phyloP scores from a whole-genome alignment of 2,113 vertebrate species.

The Girardinichthys multiradiatus region DNA sequence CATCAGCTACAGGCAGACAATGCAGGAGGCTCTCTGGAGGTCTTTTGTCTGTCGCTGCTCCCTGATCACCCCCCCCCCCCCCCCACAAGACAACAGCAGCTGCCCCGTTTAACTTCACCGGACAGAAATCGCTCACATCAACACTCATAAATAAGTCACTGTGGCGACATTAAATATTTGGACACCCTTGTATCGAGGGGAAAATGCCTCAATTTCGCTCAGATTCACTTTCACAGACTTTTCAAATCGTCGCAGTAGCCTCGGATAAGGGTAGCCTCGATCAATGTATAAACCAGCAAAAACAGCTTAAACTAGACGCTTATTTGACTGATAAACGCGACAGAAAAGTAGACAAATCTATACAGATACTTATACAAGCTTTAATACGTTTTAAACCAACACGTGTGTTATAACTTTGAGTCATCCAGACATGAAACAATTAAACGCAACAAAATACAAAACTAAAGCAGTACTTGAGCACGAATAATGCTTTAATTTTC shows the following conservation, averaged over 20 bases:
- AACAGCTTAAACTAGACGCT: background rate
- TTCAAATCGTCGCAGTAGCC: background rate
- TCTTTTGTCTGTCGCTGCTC: constrained; percentile 69
- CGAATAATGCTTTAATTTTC: no score
- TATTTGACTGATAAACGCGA: background rate
- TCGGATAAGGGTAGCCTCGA: constrained; percentile 39
- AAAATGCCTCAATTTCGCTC: background rate
- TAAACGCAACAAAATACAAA: background rate
- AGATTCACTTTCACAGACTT: constrained; percentile 38
- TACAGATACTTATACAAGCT: background rate
- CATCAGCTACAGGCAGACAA: constrained; percentile 49
- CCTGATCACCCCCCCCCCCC: constrained; percentile 16
- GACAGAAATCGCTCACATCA: background rate
- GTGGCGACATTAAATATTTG: background rate
- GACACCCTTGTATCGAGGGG: background rate
- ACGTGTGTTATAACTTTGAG: background rate
- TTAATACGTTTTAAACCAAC: background rate
- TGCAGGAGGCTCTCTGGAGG: constrained; percentile 53
- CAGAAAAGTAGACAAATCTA: background rate
- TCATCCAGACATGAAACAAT: background rate
- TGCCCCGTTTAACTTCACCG: constrained; percentile 37
- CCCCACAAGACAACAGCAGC: constrained; percentile 33
- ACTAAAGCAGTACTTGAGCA: background rate
- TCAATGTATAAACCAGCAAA: constrained; percentile 17
- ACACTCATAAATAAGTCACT: background rate